A percentile compares a stretch with the other conserved stretches of the same genome.
These are phyloP conservation scores for Monoplex corrugatus DNA, from an alignment of 2,888 invertebrate species.

Conservation along the genomic window DNA sequence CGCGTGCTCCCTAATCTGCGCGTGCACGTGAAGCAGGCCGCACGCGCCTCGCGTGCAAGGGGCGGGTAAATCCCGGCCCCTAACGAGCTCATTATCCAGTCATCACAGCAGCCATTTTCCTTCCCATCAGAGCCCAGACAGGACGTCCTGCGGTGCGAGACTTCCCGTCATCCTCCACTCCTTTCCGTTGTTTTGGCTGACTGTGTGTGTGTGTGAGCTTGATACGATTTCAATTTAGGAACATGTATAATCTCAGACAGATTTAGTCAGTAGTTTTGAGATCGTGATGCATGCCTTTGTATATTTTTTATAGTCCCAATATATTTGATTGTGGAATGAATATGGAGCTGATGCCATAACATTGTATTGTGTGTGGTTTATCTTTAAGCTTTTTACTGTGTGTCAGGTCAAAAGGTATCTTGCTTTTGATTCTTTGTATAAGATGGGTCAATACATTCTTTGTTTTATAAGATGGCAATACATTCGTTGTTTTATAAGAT, in stretches of 20 bases:
- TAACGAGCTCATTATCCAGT: constrained; percentile 40
- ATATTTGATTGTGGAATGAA: too few species aligned
- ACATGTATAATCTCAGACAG: not conserved
- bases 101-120: constrained; percentile 31
- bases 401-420: too few species aligned
- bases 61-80: constrained; percentile 39
- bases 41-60: constrained; percentile 42
- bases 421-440: too few species aligned
- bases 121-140: constrained; percentile 30
- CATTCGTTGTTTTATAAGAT: too few species aligned
- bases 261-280: too few species aligned
- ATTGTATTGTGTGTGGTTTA: too few species aligned
- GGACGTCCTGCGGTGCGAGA: constrained; percentile 31
- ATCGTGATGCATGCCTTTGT: too few species aligned
- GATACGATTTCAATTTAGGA: constrained; percentile 32
- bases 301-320: too few species aligned
- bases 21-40: not conserved
- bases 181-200: not conserved
- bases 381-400: too few species aligned
- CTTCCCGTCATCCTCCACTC: constrained; percentile 25
- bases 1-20: constrained; percentile 32
- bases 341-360: too few species aligned
- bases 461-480: too few species aligned
- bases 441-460: too few species aligned
- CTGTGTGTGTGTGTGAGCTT: not conserved